Evolutionary conservation across 2,113 vertebrate genomes (phyloP).

Genomic region (Menidia beryllina): DNA sequence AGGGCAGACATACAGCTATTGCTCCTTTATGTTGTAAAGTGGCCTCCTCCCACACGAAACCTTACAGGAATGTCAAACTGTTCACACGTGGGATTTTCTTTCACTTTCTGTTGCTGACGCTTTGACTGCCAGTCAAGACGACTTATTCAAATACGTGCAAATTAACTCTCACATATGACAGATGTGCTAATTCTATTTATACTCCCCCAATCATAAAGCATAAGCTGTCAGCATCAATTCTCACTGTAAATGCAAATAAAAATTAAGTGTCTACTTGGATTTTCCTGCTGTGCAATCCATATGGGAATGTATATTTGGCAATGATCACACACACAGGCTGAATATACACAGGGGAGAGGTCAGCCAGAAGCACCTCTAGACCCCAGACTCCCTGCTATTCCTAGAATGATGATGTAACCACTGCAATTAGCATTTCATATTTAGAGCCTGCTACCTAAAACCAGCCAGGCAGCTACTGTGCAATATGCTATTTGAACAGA

Average conservation of each 20-base stretch:
- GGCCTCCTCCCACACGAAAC: slow-evolving; percentile 40
- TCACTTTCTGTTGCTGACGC: slow-evolving; percentile 65
- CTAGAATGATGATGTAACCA: slow-evolving; percentile 77
- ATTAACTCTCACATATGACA: slow-evolving; percentile 4
- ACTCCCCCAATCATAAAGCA: slow-evolving; percentile 24
- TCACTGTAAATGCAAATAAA: slow-evolving; percentile 42
- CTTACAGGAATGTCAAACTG: slow-evolving; percentile 50
- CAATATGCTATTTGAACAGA: slow-evolving; percentile 59
- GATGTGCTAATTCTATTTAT: slow-evolving; percentile 14
- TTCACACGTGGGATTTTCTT: slow-evolving; percentile 58
- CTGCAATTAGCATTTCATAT: slow-evolving; percentile 74
- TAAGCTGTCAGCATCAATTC: slow-evolving; percentile 14
- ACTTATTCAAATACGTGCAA: slow-evolving; percentile 13
- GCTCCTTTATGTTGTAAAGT: slow-evolving; percentile 62
- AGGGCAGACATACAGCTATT: slow-evolving; percentile 9
- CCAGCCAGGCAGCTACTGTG: slow-evolving; percentile 71
- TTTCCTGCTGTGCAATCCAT: slow-evolving; percentile 69
- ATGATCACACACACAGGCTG: slow-evolving; percentile 69
- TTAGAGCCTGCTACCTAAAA: slow-evolving; percentile 72
- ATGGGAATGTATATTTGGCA: slow-evolving; percentile 73
- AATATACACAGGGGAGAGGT: slow-evolving; percentile 70
- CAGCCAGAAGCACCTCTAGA: slow-evolving; percentile 71
- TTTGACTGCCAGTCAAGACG: slow-evolving; percentile 64
- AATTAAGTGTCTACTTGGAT: slow-evolving; percentile 57
- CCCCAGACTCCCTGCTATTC: slow-evolving; percentile 77